Evolutionary conservation across 2,113 vertebrate genomes (phyloP).

Genomic region (human (Homo sapiens)): DNA sequence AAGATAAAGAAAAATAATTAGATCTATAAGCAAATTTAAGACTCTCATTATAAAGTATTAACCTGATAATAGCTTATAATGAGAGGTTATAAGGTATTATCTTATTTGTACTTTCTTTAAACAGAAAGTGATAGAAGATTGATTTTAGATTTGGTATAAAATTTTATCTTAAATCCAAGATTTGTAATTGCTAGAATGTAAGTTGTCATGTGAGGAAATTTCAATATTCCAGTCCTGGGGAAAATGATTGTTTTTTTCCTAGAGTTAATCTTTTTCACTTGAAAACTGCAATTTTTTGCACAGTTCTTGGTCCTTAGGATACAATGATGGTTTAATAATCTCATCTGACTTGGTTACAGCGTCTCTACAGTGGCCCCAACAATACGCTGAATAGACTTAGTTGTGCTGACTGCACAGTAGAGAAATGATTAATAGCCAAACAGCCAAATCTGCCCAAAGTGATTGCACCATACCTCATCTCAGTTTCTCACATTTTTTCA

Average conservation of each 20-base stretch:
- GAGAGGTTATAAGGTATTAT: neutral
- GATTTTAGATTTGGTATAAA: neutral
- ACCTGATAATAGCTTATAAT: neutral
- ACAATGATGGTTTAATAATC: slow-evolving; percentile 60
- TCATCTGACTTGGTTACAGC: slow-evolving; percentile 29
- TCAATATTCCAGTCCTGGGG: slow-evolving; percentile 60
- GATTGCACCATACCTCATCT: slow-evolving; percentile 64
- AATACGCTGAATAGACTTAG: slow-evolving; percentile 53
- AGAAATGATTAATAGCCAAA: slow-evolving; percentile 65
- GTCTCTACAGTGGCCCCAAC: neutral
- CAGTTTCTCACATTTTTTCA: slow-evolving; percentile 68
- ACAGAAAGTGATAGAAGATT: neutral
- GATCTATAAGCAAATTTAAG: neutral
- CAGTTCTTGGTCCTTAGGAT: slow-evolving; percentile 39
- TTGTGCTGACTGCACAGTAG: slow-evolving; percentile 12
- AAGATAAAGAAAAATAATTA: slow-evolving; percentile 19
- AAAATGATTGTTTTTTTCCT: slow-evolving; percentile 65
- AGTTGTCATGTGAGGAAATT: slow-evolving; percentile 14
- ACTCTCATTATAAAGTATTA: neutral
- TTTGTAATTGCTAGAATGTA: slow-evolving; percentile 17
- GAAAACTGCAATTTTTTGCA: slow-evolving; percentile 67
- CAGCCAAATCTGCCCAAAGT: slow-evolving; percentile 41
- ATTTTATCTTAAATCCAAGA: slow-evolving; percentile 49
- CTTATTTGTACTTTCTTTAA: slow-evolving; percentile 34
- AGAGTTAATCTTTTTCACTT: slow-evolving; percentile 59